phyloP scores from a whole-genome alignment of 2,797 vertebrate genomes.

The Xyrichtys novacula region DNA sequence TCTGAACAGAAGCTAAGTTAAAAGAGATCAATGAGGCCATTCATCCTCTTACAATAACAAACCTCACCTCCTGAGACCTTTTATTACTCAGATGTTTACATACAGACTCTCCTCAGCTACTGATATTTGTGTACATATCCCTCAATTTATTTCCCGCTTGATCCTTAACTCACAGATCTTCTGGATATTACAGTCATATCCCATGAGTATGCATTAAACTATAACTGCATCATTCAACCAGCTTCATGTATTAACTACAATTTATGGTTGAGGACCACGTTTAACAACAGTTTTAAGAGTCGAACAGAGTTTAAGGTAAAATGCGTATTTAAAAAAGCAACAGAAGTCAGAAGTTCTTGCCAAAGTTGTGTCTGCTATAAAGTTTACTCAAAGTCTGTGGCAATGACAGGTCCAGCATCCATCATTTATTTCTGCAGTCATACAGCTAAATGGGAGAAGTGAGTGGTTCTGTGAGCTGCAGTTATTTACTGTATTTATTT shows the following conservation, averaged over 20 bases:
- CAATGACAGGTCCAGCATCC: no score
- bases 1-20: slow-evolving; percentile 19
- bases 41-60: slow-evolving; percentile 10
- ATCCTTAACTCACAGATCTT: not conserved
- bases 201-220: not conserved
- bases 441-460: no score
- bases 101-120: not conserved
- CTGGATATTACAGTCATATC: not conserved
- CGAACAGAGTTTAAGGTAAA: not conserved
- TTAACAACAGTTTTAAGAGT: no score
- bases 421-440: no score
- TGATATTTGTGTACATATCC: not conserved
- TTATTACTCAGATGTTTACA: slow-evolving; percentile 5
- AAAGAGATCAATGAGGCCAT: slow-evolving; percentile 26
- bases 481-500: no score
- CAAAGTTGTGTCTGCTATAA: no score
- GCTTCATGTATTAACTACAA: not conserved
- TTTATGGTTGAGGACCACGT: not conserved
- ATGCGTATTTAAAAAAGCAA: no score
- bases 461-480: no score
- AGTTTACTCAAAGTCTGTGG: no score
- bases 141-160: not conserved
- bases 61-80: slow-evolving; percentile 25
- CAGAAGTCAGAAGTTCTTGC: no score
- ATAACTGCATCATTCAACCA: not conserved